A percentile compares a stretch with the other conserved stretches of the same genome.
Conservation (phyloP, 2,797 vertebrate genomes). For the Craterocephalus amniculus region DNA sequence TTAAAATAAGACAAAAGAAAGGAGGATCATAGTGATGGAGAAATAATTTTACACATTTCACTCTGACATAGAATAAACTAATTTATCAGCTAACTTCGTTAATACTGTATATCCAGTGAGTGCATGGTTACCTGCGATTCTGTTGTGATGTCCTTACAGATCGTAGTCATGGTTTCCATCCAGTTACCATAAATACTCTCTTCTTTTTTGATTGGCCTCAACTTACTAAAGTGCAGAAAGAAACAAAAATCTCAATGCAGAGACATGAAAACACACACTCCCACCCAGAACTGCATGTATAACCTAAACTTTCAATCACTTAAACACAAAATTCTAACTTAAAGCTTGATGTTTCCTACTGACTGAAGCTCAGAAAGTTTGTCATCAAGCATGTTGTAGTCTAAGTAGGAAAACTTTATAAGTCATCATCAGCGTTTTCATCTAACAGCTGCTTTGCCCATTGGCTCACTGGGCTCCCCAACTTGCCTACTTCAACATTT, state of each 20-base stretch:
- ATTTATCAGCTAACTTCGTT: background rate
- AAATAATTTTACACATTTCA: background rate
- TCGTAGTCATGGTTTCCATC: conserved; percentile 80
- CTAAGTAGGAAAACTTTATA: background rate
- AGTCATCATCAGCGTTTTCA: background rate
- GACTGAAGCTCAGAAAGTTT: background rate
- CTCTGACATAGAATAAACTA: no score
- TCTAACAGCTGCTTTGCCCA: background rate
- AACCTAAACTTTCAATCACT: background rate
- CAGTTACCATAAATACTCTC: conserved; percentile 83
- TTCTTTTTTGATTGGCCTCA: conserved; percentile 69
- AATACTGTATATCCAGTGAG: background rate
- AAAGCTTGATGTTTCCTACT: background rate
- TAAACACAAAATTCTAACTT: background rate
- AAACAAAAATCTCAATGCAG: conserved; percentile 8
- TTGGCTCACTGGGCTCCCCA: background rate
- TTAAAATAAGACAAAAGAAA: background rate
- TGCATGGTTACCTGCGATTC: conserved; percentile 54
- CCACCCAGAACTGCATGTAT: background rate
- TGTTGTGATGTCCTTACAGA: conserved; percentile 76
- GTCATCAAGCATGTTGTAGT: background rate
- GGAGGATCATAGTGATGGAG: background rate
- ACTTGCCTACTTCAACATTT: no score
- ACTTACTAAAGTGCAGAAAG: conserved; percentile 47
- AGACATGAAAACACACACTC: conserved; percentile 3